Conservation (phyloP, 2,113 vertebrate species). For the Callionymus lyra region DNA sequence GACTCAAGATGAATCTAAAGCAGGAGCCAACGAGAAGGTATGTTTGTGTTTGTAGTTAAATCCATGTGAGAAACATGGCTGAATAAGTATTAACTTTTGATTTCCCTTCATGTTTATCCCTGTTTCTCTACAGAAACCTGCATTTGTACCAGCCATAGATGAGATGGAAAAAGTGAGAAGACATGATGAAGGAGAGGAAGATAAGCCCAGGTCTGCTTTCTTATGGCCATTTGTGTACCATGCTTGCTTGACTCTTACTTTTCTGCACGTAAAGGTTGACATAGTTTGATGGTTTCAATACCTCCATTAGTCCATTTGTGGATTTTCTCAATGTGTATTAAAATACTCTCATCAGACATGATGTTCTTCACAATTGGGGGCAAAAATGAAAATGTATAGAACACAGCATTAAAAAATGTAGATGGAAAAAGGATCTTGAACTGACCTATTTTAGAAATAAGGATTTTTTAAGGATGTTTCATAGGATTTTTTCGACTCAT, state of each 20-base stretch:
- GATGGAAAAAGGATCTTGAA: too few species aligned
- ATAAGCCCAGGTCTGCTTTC: slow-evolving; percentile 48
- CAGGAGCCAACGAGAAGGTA: slow-evolving; percentile 19
- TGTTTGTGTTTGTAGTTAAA: slow-evolving; percentile 46
- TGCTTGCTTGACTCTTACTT: neutral
- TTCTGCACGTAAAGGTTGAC: neutral
- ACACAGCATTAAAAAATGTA: too few species aligned
- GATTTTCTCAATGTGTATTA: too few species aligned
- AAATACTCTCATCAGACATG: too few species aligned
- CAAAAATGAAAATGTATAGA: too few species aligned
- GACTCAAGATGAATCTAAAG: slow-evolving; percentile 11
- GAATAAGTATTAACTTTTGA: too few species aligned
- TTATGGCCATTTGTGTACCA: neutral
- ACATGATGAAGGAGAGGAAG: slow-evolving; percentile 24
- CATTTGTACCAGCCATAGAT: slow-evolving; percentile 20
- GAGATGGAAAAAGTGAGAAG: slow-evolving; percentile 22
- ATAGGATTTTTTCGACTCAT: too few species aligned
- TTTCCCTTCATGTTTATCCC: neutral
- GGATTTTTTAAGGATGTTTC: too few species aligned
- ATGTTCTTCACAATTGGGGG: too few species aligned
- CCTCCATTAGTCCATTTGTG: too few species aligned
- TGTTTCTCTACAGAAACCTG: slow-evolving; percentile 28
- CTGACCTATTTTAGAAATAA: too few species aligned
- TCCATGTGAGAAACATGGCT: neutral
- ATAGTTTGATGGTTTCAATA: neutral